Evolutionary conservation across 2,888 invertebrate species (phyloP).

Genomic region (Tineola bisselliella): DNA sequence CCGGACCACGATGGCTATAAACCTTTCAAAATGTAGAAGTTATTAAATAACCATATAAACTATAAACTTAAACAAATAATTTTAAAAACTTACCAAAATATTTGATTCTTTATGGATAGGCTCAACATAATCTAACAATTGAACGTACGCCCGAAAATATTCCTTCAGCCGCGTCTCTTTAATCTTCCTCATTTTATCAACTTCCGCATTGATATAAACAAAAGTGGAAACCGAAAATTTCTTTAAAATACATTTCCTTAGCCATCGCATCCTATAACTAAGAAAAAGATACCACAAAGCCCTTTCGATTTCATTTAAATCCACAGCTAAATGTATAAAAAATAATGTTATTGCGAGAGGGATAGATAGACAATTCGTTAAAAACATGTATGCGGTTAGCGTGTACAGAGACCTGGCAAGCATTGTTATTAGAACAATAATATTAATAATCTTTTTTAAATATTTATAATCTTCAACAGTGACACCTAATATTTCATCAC

Average conservation of each 20-base stretch:
- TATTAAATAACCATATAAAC: too few relatives aligned
- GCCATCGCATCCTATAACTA: neutral
- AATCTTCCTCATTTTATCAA: neutral
- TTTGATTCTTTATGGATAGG: neutral
- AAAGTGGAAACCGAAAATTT: neutral
- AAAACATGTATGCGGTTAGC: neutral
- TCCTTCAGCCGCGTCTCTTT: neutral
- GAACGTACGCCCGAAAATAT: neutral
- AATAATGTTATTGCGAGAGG: neutral
- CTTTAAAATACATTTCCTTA: neutral
- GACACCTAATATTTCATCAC: neutral
- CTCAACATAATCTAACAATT: neutral
- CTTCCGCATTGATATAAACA: neutral
- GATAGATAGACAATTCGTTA: neutral
- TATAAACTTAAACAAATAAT: too few relatives aligned
- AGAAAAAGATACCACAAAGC: neutral
- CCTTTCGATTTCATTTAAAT: conserved; percentile 2
- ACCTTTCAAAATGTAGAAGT: too few relatives aligned
- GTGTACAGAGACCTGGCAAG: neutral
- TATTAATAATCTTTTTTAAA: neutral
- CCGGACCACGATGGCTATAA: too few relatives aligned
- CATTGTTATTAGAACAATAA: neutral
- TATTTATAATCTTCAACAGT: neutral
- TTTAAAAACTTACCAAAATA: conserved; percentile 11
- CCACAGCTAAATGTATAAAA: conserved; percentile 2